Conservation (phyloP, 2,113 vertebrate species). For the Erythrocebus patas region DNA sequence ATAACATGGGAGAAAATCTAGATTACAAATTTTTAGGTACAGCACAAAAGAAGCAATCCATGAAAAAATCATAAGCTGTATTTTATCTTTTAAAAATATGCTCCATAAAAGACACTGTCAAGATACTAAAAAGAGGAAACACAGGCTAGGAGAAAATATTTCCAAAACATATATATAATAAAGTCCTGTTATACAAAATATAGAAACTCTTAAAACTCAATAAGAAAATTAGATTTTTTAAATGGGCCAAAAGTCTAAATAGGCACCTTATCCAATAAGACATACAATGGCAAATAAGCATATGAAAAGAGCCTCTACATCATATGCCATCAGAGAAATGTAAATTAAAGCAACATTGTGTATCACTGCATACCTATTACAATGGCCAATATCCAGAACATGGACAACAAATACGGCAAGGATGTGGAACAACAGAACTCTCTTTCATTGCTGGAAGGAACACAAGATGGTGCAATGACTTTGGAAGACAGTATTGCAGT, state of each 20-base stretch:
- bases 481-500: too few relatives aligned
- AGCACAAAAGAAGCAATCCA: background rate
- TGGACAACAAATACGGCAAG: background rate
- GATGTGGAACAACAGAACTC: background rate
- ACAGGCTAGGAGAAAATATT: background rate
- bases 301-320: background rate
- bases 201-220: background rate
- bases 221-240: background rate
- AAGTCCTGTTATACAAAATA: background rate
- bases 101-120: background rate
- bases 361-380: background rate
- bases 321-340: background rate
- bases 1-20: background rate
- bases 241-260: background rate
- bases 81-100: background rate
- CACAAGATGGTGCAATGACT: background rate
- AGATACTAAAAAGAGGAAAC: background rate
- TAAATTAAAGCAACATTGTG: background rate
- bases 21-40: background rate
- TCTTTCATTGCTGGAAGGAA: background rate
- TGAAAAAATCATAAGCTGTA: background rate
- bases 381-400: background rate
- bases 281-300: background rate
- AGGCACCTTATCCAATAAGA: background rate
- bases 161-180: background rate